Conservation (phyloP, 2,113 vertebrate species). For the Drymodes brunneopygia region DNA sequence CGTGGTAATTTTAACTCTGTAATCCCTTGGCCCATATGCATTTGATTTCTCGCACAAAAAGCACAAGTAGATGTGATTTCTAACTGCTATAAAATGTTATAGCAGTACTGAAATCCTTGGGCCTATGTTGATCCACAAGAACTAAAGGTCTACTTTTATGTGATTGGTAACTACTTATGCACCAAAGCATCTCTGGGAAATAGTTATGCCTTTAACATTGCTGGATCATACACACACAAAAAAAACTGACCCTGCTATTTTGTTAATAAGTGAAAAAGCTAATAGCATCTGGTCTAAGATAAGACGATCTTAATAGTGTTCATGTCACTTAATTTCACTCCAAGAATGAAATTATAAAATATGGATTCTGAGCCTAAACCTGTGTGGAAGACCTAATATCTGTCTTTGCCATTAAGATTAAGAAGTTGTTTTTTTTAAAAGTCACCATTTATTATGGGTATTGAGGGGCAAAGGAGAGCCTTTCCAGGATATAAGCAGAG, state of each 20-base stretch:
- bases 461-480: neutral
- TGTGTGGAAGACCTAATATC: neutral
- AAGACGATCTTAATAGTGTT: neutral
- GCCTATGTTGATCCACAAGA: neutral
- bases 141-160: neutral
- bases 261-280: neutral
- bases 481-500: neutral
- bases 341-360: neutral
- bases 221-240: neutral
- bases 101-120: neutral
- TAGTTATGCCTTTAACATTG: neutral
- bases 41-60: neutral
- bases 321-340: neutral
- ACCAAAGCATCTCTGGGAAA: neutral
- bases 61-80: neutral
- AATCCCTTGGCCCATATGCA: neutral
- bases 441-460: neutral
- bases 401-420: neutral
- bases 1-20: neutral
- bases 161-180: neutral
- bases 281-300: neutral
- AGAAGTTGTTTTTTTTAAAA: neutral
- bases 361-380: neutral
- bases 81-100: neutral
- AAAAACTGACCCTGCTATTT: neutral